phyloP scores from a whole-genome alignment of 2,797 vertebrate genomes.

The Microctenopoma stevenorrisi region DNA sequence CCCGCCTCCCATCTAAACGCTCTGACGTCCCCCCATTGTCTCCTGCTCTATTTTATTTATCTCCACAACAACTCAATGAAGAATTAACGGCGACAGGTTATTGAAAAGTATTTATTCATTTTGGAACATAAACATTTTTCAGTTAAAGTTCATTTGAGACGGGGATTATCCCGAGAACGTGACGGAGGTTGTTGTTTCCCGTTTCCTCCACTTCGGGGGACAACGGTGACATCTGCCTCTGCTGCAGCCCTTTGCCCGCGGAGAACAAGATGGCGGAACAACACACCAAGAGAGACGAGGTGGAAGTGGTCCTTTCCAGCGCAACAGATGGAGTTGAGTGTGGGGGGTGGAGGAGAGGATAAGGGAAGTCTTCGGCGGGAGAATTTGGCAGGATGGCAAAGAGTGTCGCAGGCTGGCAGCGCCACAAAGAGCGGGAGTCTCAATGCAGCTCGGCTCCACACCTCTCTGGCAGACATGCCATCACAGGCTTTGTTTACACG shows the following conservation, averaged over 20 bases:
- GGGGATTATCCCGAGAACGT: constrained; percentile 50
- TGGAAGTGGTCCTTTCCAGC: constrained; percentile 43
- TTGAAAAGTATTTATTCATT: constrained; percentile 77
- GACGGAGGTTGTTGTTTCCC: constrained; percentile 34
- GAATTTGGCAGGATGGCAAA: constrained; percentile 73
- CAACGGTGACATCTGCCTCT: constrained; percentile 48
- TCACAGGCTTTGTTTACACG: constrained; percentile 63
- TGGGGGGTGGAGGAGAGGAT: neutral
- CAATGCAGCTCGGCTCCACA: constrained; percentile 71
- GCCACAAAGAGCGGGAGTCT: constrained; percentile 77
- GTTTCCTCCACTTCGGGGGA: constrained; percentile 29
- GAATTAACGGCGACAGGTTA: constrained; percentile 74
- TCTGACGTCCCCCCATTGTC: constrained; percentile 64
- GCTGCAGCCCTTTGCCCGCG: constrained; percentile 9
- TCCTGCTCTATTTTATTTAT: constrained; percentile 71
- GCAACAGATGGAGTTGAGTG: constrained; percentile 69
- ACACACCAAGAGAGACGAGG: neutral
- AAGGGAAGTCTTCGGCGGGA: constrained; percentile 54
- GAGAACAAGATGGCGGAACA: constrained; percentile 46
- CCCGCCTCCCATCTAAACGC: constrained; percentile 7
- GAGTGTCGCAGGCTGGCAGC: constrained; percentile 76
- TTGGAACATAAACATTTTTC: constrained; percentile 80
- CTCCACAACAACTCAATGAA: constrained; percentile 55
- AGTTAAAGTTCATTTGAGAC: constrained; percentile 66
- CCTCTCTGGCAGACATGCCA: constrained; percentile 72